Percentiles rank a stretch among this genome's conserved stretches.
Conservation (phyloP, 2,113 vertebrate species). For the Sturnira hondurensis region DNA sequence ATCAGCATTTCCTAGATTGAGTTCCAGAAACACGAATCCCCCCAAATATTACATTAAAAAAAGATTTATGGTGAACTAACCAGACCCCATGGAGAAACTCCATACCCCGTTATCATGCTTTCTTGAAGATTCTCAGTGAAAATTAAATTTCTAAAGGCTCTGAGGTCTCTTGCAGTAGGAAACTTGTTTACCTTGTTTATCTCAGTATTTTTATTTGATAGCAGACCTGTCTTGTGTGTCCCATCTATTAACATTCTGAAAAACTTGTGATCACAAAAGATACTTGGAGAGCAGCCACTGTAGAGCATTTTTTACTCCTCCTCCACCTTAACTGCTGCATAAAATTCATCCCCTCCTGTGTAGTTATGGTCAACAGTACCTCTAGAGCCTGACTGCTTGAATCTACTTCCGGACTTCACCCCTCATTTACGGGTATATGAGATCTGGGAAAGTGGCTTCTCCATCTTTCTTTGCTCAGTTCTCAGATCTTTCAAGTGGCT, state of each 20-base stretch:
- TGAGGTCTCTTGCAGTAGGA: not conserved
- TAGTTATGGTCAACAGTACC: not conserved
- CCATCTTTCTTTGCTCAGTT: not conserved
- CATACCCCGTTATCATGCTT: not conserved
- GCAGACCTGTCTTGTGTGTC: not conserved
- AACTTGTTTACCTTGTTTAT: slow-evolving; percentile 22
- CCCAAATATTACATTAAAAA: not conserved
- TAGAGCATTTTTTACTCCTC: not conserved
- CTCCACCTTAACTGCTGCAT: not conserved
- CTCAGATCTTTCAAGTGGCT: not conserved
- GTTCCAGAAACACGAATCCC: not conserved
- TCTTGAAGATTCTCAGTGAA: not conserved
- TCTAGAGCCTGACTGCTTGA: not conserved
- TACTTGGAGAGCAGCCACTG: not conserved
- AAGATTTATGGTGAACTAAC: not conserved
- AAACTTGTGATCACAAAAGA: not conserved
- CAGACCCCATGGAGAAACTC: not conserved
- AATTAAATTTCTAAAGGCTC: not conserved
- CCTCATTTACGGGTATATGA: not conserved
- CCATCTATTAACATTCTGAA: not conserved
- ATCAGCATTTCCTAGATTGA: not conserved
- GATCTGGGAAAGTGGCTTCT: not conserved
- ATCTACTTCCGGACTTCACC: not conserved
- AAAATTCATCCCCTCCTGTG: not conserved
- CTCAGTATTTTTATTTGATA: not conserved